Conservation (phyloP, 2,888 invertebrate species). For the Cosmia trapezina region DNA sequence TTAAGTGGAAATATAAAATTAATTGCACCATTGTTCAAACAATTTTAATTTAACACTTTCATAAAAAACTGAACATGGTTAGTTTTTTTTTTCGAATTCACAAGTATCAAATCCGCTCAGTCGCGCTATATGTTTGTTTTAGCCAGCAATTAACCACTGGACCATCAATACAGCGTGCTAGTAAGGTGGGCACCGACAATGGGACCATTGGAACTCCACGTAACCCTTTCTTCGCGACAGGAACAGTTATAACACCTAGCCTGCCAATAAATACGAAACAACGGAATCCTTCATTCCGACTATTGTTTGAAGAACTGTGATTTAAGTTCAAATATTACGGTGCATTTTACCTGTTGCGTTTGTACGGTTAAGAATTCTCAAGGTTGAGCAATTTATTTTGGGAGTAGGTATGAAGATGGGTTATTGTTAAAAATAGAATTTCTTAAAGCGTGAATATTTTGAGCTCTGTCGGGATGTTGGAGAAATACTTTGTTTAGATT, state of each 20-base stretch:
- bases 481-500: slow-evolving; percentile 3
- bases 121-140: slow-evolving; percentile 73
- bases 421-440: slow-evolving; percentile 32
- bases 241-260: slow-evolving; percentile 67
- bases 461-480: background rate
- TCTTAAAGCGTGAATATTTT: slow-evolving; percentile 23
- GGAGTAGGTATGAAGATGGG: slow-evolving; percentile 26
- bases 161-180: slow-evolving; percentile 73
- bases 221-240: slow-evolving; percentile 76
- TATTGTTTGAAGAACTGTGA: slow-evolving; percentile 71
- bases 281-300: slow-evolving; percentile 56
- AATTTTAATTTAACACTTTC: background rate
- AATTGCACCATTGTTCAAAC: slow-evolving; percentile 5
- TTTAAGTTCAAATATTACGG: slow-evolving; percentile 67
- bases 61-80: background rate
- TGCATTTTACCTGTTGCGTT: slow-evolving; percentile 67
- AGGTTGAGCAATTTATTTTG: slow-evolving; percentile 49
- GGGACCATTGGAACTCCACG: slow-evolving; percentile 68
- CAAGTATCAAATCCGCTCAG: slow-evolving; percentile 39
- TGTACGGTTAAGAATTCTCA: slow-evolving; percentile 51
- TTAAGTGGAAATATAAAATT: background rate
- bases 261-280: slow-evolving; percentile 59
- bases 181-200: slow-evolving; percentile 69
- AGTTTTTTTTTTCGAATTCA: background rate
- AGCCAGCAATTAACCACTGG: slow-evolving; percentile 79